Conservation (phyloP, 1,140 invertebrate genomes). For the Zelostemma sp. region DNA sequence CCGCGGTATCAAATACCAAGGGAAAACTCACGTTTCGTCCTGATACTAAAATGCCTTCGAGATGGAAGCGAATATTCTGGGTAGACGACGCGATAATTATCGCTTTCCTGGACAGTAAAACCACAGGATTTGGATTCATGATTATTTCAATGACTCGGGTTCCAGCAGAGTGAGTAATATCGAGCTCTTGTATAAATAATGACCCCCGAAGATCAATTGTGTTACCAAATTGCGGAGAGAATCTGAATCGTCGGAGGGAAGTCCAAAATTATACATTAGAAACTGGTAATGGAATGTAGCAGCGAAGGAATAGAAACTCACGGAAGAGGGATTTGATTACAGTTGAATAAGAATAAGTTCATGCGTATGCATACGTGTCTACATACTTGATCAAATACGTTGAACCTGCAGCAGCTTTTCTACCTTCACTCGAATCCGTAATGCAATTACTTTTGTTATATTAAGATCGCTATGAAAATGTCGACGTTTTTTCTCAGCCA, state of each 20-base stretch:
- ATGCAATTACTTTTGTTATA: too few species aligned
- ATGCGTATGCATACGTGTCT: neutral
- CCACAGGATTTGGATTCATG: conserved; percentile 26
- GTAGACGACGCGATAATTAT: too few species aligned
- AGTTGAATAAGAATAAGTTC: conserved; percentile 38
- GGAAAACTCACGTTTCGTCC: neutral
- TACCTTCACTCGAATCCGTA: conserved; percentile 39
- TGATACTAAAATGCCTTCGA: too few species aligned
- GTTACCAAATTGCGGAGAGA: conserved; percentile 60
- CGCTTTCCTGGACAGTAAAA: neutral
- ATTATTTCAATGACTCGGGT: conserved; percentile 31
- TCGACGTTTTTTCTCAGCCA: too few species aligned
- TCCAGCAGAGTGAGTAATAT: conserved; percentile 34
- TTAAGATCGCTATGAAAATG: too few species aligned
- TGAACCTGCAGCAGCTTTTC: conserved; percentile 29
- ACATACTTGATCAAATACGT: conserved; percentile 34
- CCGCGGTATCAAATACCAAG: neutral
- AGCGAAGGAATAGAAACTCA: conserved; percentile 41
- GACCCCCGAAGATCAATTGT: conserved; percentile 62
- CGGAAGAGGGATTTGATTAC: conserved; percentile 49
- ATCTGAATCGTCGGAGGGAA: conserved; percentile 62
- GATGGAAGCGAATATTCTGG: too few species aligned
- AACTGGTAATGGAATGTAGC: conserved; percentile 58
- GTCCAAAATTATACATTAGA: conserved; percentile 66
- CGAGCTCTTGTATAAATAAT: conserved; percentile 48